Evolutionary conservation across 92 coral and sea anemone genomes (phyloP), one percentile per base, ranked within the genome.

Genomic region (Plumapathes pennacea): DNA sequence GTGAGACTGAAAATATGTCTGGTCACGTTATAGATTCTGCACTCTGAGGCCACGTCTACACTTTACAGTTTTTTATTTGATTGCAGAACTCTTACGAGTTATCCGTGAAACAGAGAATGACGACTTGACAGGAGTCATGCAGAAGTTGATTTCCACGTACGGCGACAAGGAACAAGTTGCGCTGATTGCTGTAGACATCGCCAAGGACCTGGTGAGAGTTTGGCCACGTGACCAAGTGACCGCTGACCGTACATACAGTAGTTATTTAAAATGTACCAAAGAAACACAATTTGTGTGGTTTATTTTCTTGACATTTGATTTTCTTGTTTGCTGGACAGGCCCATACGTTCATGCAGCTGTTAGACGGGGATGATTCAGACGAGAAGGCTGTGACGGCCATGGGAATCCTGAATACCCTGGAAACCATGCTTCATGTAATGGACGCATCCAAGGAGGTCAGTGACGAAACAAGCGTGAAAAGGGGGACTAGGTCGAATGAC

Each of bases 101-200:
- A 91, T 91, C 26, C 84, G 89, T 9, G 89, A 87, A 74, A 91
- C 97, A 12, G 97, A 91, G 55, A 91, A 91, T 49, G 97, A 91
- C 42, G 97, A 91, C 56, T 52, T 91, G 10, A 91, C 96, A 0
- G 86, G 90, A 6, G 97, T 85, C 41, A 80, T 91, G 83, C 88
- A 79, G 38, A 85, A 86, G 36, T 81, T 91, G 0, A 91, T 91
- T 40, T 85, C 85, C 24, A 89, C 95, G 3, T 91, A 91, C 38
- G 90, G 95, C 8, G 84, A 91, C 49, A 90, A 91, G 57, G 91
- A 89, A 18, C 88, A 89, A 56, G 96, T 91, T 21, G 95, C 91
- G 23, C 62, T 84, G 28, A 91, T 86, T 21, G 97, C 97, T 25
- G 88, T 91, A 38, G 88, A 86, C 25, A 91, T 91, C 30, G 97